Base-by-base conservation (phyloP, 1,140 invertebrate species). In the Caligus rogercresseyi region DNA sequence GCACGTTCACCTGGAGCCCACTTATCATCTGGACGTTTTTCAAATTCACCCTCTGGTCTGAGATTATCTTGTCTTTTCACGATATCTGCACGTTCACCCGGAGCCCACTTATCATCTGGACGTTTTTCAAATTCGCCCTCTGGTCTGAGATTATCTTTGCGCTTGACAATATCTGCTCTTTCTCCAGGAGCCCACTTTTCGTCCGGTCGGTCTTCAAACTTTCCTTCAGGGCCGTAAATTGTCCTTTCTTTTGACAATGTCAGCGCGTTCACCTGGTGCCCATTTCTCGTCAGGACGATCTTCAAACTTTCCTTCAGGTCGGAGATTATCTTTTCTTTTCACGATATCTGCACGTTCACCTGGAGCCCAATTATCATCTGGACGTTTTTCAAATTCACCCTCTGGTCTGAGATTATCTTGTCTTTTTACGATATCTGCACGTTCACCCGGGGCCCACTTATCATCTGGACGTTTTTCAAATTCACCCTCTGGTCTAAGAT, bases 401-500 rank as follows among this genome's bases (percentile, higher is more conserved):
- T 70, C 69, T 23, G 67, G 66, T 21, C 55, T 52, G 1, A 70
- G 62, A 63, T 70, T 69, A 25, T 70, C 69, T 13, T 66, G 59
- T 19, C 64, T 60, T 31, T 63, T 68, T 4, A 68, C 60, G 14
- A 65, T 65, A 3, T 65, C 61, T 1, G 64, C 63, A 26, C 67
- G 52, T 56, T 68, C 68, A 19, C 68, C 68, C 18, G 52, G 51
- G 25, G 63, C 16, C 11, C 31, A 24, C 25, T 43, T 52, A 24
- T 64, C 25, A 16, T 66, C 60, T 52, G 25, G 65, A 64, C 21
- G 55, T 2, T 21, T 65, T 18, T 64, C 63, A 25, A 67, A 69
- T 75, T 82, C 79, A 7, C 79, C 80, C 69, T 80, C 78, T 31
- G 75, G 73, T 65, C 72, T 72, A 0, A 83, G 69, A 67, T 81